phyloP scores from a whole-genome alignment of 2,113 vertebrate genomes.

The Anas platyrhynchos region DNA sequence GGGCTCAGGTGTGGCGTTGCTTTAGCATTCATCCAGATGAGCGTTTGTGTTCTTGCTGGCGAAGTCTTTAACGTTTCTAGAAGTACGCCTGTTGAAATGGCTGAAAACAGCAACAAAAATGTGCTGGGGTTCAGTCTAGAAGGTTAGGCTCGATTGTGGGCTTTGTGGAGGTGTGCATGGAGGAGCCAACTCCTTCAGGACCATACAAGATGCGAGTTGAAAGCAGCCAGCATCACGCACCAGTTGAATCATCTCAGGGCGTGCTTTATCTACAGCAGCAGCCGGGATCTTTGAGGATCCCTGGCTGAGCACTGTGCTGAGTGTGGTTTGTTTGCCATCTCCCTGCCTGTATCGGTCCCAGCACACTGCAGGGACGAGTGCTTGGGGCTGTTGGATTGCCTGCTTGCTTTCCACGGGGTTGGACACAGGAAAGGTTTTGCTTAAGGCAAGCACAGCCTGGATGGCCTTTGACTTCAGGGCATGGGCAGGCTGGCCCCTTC shows the following conservation, averaged over 20 bases:
- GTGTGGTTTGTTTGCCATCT: not conserved
- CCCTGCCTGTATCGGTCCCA: not conserved
- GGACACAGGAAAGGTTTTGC: not conserved
- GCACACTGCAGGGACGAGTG: not conserved
- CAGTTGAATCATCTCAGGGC: rapidly evolving
- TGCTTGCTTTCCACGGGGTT: rapidly evolving
- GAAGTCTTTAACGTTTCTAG: not conserved
- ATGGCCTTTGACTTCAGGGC: not conserved
- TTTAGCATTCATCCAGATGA: not conserved
- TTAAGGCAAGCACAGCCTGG: rapidly evolving
- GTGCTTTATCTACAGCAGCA: not conserved
- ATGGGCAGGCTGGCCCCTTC: not conserved
- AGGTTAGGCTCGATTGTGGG: constrained; percentile 24
- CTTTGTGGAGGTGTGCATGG: not conserved
- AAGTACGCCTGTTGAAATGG: constrained; percentile 12
- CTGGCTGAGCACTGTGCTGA: not conserved
- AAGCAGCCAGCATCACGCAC: rapidly evolving
- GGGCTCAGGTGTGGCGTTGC: not conserved
- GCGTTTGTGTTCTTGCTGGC: not conserved
- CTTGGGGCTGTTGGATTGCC: not conserved
- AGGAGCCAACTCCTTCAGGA: constrained; percentile 15
- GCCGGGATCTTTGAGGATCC: not conserved
- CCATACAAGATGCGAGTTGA: not conserved
- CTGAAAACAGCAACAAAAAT: not conserved
- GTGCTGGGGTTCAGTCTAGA: not conserved